These are phyloP conservation scores for Tenthredo amoena DNA, from an alignment of 2,888 invertebrate genomes.

Conservation along the genomic window DNA sequence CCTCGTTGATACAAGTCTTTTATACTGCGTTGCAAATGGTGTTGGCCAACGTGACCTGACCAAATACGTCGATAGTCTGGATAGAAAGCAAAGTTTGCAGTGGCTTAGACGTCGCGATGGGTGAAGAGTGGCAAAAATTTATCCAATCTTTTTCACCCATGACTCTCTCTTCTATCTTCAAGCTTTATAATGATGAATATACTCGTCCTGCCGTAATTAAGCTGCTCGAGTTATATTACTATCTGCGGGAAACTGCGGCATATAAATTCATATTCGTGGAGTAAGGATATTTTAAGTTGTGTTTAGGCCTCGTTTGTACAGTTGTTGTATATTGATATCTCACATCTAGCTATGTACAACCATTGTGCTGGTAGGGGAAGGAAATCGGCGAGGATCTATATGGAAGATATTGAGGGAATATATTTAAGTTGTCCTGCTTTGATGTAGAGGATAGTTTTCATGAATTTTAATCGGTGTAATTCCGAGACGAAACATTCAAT, in stretches of 20 bases:
- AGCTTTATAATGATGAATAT: not conserved
- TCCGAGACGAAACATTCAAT: not conserved
- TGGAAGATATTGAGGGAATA: not conserved
- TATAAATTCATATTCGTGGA: not conserved
- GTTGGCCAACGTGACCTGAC: slow-evolving; percentile 70
- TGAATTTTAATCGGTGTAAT: not conserved
- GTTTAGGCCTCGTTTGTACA: not conserved
- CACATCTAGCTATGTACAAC: not conserved
- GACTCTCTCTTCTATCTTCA: not conserved
- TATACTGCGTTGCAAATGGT: slow-evolving; percentile 74
- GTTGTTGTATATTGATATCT: not conserved
- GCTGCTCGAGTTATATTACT: not conserved
- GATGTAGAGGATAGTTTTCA: not conserved
- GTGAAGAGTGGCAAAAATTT: not conserved
- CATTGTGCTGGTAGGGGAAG: not conserved
- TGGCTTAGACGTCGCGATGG: slow-evolving; percentile 62
- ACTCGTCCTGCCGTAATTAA: not conserved
- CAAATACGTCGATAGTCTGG: slow-evolving; percentile 70
- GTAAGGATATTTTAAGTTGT: not conserved
- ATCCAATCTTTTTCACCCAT: not conserved
- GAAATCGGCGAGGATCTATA: not conserved
- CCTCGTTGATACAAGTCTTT: slow-evolving; percentile 71
- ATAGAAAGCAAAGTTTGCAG: slow-evolving; percentile 67
- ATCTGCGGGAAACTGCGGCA: not conserved
- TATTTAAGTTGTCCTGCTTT: not conserved